Evolutionary conservation across 2,797 vertebrate genomes (phyloP).

Genomic region (Poecilia wingei): DNA sequence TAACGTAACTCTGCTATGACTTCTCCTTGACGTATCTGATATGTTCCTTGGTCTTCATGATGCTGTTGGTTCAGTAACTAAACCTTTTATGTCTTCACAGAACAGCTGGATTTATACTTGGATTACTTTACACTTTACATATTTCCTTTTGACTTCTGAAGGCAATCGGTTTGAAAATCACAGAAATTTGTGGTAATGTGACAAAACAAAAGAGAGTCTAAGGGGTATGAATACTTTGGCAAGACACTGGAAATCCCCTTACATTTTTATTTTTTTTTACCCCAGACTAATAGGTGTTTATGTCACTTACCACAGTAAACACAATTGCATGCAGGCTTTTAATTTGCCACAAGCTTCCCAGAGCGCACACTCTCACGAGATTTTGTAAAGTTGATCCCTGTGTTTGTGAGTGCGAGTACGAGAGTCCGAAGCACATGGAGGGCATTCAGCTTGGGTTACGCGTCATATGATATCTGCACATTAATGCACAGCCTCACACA

Average conservation of each 20-base stretch:
- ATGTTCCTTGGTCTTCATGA: not conserved
- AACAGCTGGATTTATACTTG: not conserved
- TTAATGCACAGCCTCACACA: constrained; percentile 28
- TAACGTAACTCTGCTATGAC: not conserved
- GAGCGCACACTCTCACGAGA: constrained; percentile 2
- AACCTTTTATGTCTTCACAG: not conserved
- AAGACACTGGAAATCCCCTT: not conserved
- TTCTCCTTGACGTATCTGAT: not conserved
- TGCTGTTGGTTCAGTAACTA: not conserved
- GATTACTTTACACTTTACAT: not conserved
- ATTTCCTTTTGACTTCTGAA: not conserved
- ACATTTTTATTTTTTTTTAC: not conserved
- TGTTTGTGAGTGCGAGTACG: constrained; percentile 41
- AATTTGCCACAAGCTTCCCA: not conserved
- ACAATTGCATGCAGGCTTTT: constrained; percentile 4
- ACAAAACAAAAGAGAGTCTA: not conserved
- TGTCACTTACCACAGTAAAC: constrained; percentile 30
- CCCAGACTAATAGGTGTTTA: not conserved
- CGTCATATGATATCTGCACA: constrained; percentile 75
- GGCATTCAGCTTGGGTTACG: constrained; percentile 74
- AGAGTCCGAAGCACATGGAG: constrained; percentile 67
- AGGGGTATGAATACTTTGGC: not conserved
- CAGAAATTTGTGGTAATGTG: not conserved
- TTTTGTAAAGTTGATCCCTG: constrained; percentile 36
- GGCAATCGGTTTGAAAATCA: not conserved